These are phyloP conservation scores for Macropis europaea DNA, from an alignment of 2,888 invertebrate genomes.

Conservation along the genomic window DNA sequence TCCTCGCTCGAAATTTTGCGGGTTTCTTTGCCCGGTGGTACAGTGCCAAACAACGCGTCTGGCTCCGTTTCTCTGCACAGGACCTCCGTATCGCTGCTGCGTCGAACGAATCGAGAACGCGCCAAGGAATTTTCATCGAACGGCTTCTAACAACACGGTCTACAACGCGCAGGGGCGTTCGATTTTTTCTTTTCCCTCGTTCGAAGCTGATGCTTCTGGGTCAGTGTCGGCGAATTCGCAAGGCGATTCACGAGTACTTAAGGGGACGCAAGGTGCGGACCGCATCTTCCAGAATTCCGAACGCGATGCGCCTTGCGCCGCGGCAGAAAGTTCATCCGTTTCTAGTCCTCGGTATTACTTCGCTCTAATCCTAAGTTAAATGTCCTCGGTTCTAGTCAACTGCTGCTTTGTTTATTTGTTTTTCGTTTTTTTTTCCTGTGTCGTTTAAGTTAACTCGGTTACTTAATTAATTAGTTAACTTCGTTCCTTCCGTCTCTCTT, in stretches of 20 bases:
- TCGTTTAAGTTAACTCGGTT: background rate
- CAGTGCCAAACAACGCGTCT: slow-evolving; percentile 21
- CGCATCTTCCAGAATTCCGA: slow-evolving; percentile 30
- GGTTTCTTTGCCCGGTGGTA: background rate
- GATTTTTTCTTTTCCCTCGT: background rate
- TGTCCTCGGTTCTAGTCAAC: slow-evolving; percentile 52
- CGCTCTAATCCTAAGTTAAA: slow-evolving; percentile 30
- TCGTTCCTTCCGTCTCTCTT: slow-evolving; percentile 4
- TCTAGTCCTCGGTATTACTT: slow-evolving; percentile 63
- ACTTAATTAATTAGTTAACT: slow-evolving; percentile 15
- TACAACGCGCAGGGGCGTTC: background rate
- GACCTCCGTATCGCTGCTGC: background rate
- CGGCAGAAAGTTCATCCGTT: slow-evolving; percentile 27
- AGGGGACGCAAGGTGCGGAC: slow-evolving; percentile 15
- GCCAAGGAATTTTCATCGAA: slow-evolving; percentile 28
- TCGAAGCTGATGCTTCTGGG: background rate
- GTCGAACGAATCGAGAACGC: slow-evolving; percentile 23
- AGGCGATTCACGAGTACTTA: background rate
- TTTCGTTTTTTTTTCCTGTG: slow-evolving; percentile 7
- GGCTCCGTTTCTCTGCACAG: slow-evolving; percentile 4
- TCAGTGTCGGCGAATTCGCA: slow-evolving; percentile 11
- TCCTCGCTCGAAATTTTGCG: background rate
- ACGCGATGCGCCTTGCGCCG: background rate
- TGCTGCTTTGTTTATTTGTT: slow-evolving; percentile 26
- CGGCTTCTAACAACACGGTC: slow-evolving; percentile 26